Evolutionary conservation across 2,113 vertebrate genomes (phyloP).

Genomic region (Aspidoscelis tigris): DNA sequence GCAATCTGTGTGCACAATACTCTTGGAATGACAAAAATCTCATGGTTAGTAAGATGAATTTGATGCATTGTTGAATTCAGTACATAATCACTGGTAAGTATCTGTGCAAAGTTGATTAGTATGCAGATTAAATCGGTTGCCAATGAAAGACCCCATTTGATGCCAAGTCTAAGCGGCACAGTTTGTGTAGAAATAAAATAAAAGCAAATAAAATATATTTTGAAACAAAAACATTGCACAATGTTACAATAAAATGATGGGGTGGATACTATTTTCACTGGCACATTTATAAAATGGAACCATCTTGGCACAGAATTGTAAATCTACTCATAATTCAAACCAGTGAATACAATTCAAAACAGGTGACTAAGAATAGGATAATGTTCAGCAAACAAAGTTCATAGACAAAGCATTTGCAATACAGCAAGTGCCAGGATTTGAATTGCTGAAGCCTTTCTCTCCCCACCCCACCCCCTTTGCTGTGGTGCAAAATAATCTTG

Average conservation of each 20-base stretch:
- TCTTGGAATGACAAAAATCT: too few species aligned
- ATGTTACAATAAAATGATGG: slow-evolving; percentile 42
- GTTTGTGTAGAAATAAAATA: slow-evolving; percentile 51
- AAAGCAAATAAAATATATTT: slow-evolving; percentile 46
- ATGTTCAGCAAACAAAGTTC: slow-evolving; percentile 7
- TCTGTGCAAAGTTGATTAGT: slow-evolving; percentile 20
- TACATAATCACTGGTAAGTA: neutral
- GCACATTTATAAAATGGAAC: slow-evolving; percentile 44
- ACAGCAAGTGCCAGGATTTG: slow-evolving; percentile 21
- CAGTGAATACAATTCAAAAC: slow-evolving; percentile 31
- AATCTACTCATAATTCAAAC: slow-evolving; percentile 29
- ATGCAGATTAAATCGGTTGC: slow-evolving; percentile 27
- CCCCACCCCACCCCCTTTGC: too few species aligned
- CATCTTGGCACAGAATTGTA: slow-evolving; percentile 26
- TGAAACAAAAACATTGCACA: slow-evolving; percentile 44
- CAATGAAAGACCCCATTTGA: slow-evolving; percentile 31
- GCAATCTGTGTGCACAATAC: neutral
- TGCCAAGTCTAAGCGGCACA: slow-evolving; percentile 48
- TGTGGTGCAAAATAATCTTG: neutral
- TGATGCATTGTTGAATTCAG: slow-evolving; percentile 24
- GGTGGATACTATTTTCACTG: slow-evolving; percentile 37
- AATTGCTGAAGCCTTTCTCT: neutral
- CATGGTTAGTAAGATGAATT: slow-evolving; percentile 1
- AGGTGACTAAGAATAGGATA: slow-evolving; percentile 19
- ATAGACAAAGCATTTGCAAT: neutral